Percentiles rank a stretch among this genome's conserved stretches.
Evolutionary conservation across 2,888 invertebrate genomes (phyloP).

Genomic region (Geophilus truncorum): DNA sequence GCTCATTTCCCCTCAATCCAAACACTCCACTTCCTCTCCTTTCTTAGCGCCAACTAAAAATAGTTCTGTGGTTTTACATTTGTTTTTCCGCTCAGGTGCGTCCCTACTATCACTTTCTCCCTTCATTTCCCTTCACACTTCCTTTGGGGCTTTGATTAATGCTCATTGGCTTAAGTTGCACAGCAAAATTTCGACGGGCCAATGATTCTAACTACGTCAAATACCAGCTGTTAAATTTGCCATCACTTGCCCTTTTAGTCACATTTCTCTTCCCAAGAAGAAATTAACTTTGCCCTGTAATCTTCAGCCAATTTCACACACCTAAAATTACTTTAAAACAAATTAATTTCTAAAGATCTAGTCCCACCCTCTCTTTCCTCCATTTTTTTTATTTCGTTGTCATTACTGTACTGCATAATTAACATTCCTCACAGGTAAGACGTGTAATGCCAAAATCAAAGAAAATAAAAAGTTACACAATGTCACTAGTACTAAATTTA

Average conservation of each 20-base stretch:
- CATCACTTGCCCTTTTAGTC: background rate
- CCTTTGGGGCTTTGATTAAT: background rate
- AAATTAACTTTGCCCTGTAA: background rate
- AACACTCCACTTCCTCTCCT: background rate
- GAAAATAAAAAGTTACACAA: no score
- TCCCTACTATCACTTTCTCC: background rate
- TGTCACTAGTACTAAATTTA: no score
- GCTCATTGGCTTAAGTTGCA: background rate
- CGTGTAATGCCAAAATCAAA: no score
- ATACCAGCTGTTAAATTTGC: slow-evolving; percentile 1
- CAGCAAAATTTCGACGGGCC: slow-evolving; percentile 1
- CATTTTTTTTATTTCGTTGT: no score
- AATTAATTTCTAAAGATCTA: background rate
- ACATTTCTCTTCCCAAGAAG: background rate
- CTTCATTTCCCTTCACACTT: slow-evolving; percentile 11
- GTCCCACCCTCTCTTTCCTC: background rate
- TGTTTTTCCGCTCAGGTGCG: background rate
- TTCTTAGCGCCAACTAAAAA: background rate
- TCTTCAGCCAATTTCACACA: background rate
- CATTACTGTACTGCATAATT: background rate
- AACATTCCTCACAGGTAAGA: background rate
- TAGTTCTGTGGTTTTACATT: background rate
- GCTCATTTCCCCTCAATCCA: background rate
- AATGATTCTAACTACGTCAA: slow-evolving; percentile 7
- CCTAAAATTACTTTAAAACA: background rate